Evolutionary conservation across 2,797 vertebrate species (phyloP).

Genomic region (Oreonectes daqikongensis): DNA sequence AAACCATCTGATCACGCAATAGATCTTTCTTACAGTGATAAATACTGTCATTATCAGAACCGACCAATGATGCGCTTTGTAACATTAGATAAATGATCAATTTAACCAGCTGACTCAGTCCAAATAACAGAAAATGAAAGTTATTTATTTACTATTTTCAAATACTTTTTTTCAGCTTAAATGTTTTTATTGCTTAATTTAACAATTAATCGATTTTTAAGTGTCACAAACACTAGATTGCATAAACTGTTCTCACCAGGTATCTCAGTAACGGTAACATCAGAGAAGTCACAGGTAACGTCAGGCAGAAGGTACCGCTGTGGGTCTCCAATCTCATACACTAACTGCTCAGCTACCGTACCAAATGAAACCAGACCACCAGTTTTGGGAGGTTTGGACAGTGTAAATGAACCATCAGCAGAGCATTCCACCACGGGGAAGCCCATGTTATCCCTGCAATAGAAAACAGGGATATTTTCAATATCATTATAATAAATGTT

Average conservation of each 20-base stretch:
- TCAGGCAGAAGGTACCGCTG: conserved; percentile 82
- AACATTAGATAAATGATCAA: background rate
- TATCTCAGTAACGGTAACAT: conserved; percentile 80
- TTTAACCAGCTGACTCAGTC: too few relatives aligned
- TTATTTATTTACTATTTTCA: too few relatives aligned
- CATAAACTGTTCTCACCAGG: conserved; percentile 71
- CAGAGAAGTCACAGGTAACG: conserved; percentile 86
- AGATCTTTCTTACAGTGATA: conserved; percentile 1
- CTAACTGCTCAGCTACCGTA: conserved; percentile 83
- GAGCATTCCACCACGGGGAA: conserved; percentile 84
- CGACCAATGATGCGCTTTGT: background rate
- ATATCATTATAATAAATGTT: too few relatives aligned
- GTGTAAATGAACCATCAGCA: conserved; percentile 78
- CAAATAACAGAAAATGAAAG: too few relatives aligned
- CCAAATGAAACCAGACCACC: conserved; percentile 84
- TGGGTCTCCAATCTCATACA: conserved; percentile 86
- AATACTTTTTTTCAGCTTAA: too few relatives aligned
- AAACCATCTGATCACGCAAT: conserved; percentile 2
- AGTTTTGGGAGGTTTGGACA: conserved; percentile 80
- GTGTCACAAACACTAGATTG: background rate
- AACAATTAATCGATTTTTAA: background rate
- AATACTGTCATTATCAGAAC: background rate
- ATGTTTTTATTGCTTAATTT: background rate
- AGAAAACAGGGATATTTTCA: background rate
- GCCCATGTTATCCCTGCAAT: conserved; percentile 83